phyloP scores from a whole-genome alignment of 2,888 invertebrate genomes.

The Amblyjoppa proteus region DNA sequence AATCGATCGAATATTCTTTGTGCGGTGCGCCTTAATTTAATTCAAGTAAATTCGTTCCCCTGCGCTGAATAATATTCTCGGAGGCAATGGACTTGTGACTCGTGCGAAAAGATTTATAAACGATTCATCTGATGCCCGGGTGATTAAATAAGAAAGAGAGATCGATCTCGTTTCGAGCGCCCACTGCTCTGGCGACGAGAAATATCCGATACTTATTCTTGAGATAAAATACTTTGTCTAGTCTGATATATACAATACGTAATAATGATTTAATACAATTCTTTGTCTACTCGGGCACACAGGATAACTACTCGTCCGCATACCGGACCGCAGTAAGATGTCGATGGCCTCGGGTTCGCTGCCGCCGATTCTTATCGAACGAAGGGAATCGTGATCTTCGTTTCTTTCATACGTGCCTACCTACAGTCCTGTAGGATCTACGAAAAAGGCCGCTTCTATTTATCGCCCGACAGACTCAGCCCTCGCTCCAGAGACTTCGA shows the following conservation, averaged over 20 bases:
- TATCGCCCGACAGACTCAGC: constrained; percentile 49
- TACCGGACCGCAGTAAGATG: constrained; percentile 5
- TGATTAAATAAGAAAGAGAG: constrained; percentile 54
- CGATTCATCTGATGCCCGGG: constrained; percentile 47
- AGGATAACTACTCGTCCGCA: not conserved
- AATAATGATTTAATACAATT: constrained; percentile 11
- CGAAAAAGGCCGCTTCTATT: constrained; percentile 41
- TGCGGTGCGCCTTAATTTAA: not conserved
- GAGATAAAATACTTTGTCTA: not conserved
- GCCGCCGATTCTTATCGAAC: constrained; percentile 63
- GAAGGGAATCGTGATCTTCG: constrained; percentile 66
- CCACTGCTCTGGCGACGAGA: constrained; percentile 50
- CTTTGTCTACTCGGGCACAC: constrained; percentile 13
- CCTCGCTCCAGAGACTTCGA: constrained; percentile 58
- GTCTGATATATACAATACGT: constrained; percentile 20
- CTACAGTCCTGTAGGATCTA: constrained; percentile 52
- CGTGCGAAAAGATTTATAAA: constrained; percentile 41
- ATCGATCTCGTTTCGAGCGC: constrained; percentile 64
- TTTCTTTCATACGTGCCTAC: constrained; percentile 48
- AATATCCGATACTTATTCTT: constrained; percentile 15
- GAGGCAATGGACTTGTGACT: constrained; percentile 9
- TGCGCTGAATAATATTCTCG: not conserved
- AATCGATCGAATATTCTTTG: not conserved
- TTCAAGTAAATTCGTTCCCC: not conserved
- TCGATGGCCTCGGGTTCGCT: constrained; percentile 55